A percentile compares a stretch with the other conserved stretches of the same genome.
Conservation (phyloP, 1,140 invertebrate genomes). For the Leptonema lineaticorne region DNA sequence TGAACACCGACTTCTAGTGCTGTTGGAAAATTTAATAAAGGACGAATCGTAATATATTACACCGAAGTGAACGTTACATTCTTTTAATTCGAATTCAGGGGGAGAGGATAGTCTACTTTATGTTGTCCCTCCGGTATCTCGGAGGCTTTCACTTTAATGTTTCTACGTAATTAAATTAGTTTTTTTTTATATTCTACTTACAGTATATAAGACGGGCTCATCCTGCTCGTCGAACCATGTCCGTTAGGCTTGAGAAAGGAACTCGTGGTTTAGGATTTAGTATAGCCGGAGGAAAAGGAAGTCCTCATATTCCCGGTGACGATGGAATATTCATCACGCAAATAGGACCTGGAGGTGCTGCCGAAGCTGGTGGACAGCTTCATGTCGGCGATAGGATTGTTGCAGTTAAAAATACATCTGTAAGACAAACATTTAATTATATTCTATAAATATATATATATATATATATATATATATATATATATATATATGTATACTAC, state of each 20-base stretch:
- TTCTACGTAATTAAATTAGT: not conserved
- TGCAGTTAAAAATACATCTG: constrained; percentile 82
- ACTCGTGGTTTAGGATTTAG: constrained; percentile 88
- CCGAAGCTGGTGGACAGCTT: constrained; percentile 88
- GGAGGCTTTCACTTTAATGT: too few species aligned
- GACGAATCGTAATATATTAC: constrained; percentile 24
- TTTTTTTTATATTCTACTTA: constrained; percentile 3
- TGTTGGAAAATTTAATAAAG: constrained; percentile 25
- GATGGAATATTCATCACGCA: constrained; percentile 98
- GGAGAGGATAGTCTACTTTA: too few species aligned
- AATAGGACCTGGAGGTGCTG: constrained; percentile 96
- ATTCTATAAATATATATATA: not conserved
- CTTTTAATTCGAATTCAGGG: constrained; percentile 21
- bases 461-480: not conserved
- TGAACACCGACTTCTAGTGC: constrained; percentile 23
- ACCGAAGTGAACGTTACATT: not conserved
- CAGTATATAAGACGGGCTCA: constrained; percentile 53
- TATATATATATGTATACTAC: too few species aligned
- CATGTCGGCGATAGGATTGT: constrained; percentile 92
- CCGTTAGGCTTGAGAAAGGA: constrained; percentile 71
- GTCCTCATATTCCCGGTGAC: constrained; percentile 94
- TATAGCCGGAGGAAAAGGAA: constrained; percentile 94
- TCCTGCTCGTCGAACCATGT: constrained; percentile 49
- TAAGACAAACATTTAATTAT: constrained; percentile 54
- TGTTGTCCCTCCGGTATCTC: not conserved